phyloP scores from a whole-genome alignment of 2,797 vertebrate genomes.

The Sciaenops ocellatus region DNA sequence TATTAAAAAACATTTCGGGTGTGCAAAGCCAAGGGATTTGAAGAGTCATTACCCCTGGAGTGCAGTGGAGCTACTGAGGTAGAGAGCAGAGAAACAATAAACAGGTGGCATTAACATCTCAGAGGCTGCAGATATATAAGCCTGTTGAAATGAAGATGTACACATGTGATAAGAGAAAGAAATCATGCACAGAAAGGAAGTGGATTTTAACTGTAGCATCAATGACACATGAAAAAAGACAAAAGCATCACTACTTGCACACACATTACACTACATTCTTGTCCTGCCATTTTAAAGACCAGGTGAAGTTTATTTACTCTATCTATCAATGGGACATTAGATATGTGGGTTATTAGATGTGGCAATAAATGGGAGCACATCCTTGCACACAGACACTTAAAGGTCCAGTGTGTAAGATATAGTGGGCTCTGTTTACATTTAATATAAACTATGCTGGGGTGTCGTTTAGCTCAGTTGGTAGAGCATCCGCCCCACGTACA shows the following conservation, averaged over 20 bases:
- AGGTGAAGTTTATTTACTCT: background rate
- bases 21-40: slow-evolving; percentile 52
- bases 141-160: slow-evolving; percentile 35
- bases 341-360: background rate
- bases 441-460: too few species aligned
- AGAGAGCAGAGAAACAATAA: slow-evolving; percentile 57
- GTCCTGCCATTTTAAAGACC: background rate
- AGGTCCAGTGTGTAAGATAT: background rate
- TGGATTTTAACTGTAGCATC: background rate
- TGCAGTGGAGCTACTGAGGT: slow-evolving; percentile 23
- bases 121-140: slow-evolving; percentile 34
- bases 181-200: background rate
- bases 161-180: background rate
- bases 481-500: too few species aligned
- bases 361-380: background rate
- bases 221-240: background rate
- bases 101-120: slow-evolving; percentile 42
- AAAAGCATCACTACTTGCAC: too few species aligned
- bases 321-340: background rate
- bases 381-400: background rate
- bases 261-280: background rate
- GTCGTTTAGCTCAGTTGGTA: too few species aligned
- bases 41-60: slow-evolving; percentile 27
- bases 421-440: too few species aligned
- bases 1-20: slow-evolving; percentile 60